Conservation (phyloP, 2,797 vertebrate species). For the Sternotherus odoratus region DNA sequence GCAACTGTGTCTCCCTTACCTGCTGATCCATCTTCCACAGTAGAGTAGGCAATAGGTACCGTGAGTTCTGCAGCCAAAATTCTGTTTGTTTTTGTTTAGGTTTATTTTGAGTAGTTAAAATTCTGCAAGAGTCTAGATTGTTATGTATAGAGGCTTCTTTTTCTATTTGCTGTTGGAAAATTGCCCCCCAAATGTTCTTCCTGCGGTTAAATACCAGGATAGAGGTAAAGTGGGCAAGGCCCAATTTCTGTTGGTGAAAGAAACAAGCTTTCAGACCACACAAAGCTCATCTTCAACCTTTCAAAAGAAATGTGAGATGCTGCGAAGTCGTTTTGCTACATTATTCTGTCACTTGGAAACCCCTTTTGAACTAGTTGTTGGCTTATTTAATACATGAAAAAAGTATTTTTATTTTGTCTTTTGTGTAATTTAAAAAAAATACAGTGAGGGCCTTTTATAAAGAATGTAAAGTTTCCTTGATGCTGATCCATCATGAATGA, state of each 20-base stretch:
- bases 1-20: too few species aligned
- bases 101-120: not conserved
- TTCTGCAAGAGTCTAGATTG: not conserved
- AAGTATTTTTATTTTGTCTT: not conserved
- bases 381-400: not conserved
- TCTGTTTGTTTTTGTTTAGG: not conserved
- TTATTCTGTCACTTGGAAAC: not conserved
- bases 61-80: not conserved
- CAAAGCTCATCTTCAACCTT: too few species aligned
- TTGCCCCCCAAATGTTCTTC: not conserved
- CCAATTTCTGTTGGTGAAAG: not conserved
- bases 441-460: not conserved
- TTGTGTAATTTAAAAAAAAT: not conserved
- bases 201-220: not conserved
- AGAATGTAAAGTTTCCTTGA: not conserved
- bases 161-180: not conserved
- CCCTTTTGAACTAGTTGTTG: not conserved
- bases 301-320: too few species aligned
- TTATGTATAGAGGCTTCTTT: not conserved
- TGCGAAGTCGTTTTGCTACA: too few species aligned
- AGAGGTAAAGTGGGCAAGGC: not conserved
- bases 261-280: not conserved
- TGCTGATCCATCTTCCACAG: too few species aligned
- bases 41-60: not conserved
- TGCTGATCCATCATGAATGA: not conserved